Base-by-base conservation (phyloP, 2,113 vertebrate genomes). In the Podiceps cristatus region DNA sequence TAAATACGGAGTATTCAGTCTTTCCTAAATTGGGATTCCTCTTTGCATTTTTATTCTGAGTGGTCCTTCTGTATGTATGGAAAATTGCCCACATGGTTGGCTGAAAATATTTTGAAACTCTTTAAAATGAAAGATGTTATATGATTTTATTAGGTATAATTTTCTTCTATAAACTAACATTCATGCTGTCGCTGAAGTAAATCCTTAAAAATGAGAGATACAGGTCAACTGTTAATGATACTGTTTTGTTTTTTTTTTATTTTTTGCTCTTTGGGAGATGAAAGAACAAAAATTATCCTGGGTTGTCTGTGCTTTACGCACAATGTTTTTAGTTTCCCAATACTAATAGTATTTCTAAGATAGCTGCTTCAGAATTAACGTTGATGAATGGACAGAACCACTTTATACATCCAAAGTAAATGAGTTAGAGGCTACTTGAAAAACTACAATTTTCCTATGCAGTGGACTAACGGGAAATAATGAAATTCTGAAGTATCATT, bases 401-500 rank as follows among this genome's bases (percentile, higher is more conserved):
- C 15, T 59, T 44, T 33, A 22, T 58, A 29, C 20, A 24, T 25
- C 18, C 60, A 63, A n/a, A 80, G 47, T 42, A 40, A 49, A 76
- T 25, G 53, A 31, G 7, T 28, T 17, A 53, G 55, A 71, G 53
- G 25, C 33, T 68, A 6, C 42, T 44, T 60, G 93, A 93, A 91
- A 90, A 73, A 42, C 63, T 64, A 18, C 44, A 52, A 17, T 75
- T 94, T 89, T 64, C 52, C 40, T 94, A 4, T 53, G 49, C 77
- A 91, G 17, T 23, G 40, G 53, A 74, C 44, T 66, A 69, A 60
- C 55, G 92, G 83, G 63, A 95, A 75, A 86, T 86, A 7, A 37
- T 37, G 67, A 96, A 93, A 93, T 79, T 50, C 8, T 64, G 15
- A 84, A 79, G 79, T 86, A 59, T 88, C 84, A 83, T 85, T 96